Evolutionary conservation across 2,888 invertebrate genomes (phyloP).

Genomic region (Chrysopilus asiliformis): DNA sequence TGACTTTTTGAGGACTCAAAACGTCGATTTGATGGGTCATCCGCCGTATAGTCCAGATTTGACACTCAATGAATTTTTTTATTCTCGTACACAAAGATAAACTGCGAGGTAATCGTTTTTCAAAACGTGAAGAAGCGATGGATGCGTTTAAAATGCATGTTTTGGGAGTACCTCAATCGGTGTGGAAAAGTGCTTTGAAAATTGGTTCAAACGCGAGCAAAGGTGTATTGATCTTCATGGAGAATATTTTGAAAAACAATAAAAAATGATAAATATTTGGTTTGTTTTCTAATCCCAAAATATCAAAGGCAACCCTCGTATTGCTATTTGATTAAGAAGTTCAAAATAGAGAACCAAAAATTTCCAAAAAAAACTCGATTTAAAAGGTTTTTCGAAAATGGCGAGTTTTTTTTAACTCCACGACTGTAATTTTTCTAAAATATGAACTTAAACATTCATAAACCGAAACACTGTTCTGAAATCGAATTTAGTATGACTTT

Average conservation of each 20-base stretch:
- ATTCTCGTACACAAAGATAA: conserved; percentile 16
- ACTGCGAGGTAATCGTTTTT: conserved; percentile 15
- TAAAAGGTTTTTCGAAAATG: too few species aligned
- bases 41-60: conserved; percentile 9
- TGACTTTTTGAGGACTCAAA: conserved; percentile 1
- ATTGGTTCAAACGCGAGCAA: conserved; percentile 18
- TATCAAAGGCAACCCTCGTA: conserved; percentile 8
- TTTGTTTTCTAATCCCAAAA: conserved; percentile 7
- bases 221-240: conserved; percentile 17
- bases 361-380: too few species aligned
- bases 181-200: conserved; percentile 17
- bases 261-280: conserved; percentile 5
- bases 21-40: conserved; percentile 4
- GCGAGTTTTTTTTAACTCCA: too few species aligned
- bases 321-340: too few species aligned
- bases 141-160: conserved; percentile 18
- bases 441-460: too few species aligned
- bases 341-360: too few species aligned
- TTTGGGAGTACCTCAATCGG: conserved; percentile 15
- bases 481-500: too few species aligned
- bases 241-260: conserved; percentile 14
- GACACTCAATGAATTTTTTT: conserved; percentile 18
- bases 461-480: too few species aligned
- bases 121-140: conserved; percentile 16
- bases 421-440: too few species aligned